phyloP scores from a whole-genome alignment of 2,113 vertebrate species.

The Mormyrus lacerda region DNA sequence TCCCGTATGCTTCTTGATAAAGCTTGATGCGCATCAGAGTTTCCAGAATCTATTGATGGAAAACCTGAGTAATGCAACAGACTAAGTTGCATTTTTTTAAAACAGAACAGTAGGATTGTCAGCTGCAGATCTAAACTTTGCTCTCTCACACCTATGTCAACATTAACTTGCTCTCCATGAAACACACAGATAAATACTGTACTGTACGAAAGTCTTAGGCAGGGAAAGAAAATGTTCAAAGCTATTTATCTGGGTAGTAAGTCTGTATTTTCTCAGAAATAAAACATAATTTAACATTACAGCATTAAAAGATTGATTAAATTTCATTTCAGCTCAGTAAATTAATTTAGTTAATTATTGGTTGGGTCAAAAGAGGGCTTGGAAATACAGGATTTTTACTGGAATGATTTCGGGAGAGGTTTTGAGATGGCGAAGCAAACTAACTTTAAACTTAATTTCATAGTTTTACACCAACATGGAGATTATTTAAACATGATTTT shows the following conservation, averaged over 20 bases:
- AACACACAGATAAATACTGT: not conserved
- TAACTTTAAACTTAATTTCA: not conserved
- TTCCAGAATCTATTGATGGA: not conserved
- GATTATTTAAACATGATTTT: not conserved
- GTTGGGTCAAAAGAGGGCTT: not conserved
- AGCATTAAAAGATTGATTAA: not conserved
- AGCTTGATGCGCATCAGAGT: not conserved
- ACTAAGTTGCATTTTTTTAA: not conserved
- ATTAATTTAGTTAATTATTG: not conserved
- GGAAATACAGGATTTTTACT: not conserved
- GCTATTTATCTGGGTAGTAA: not conserved
- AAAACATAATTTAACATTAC: not conserved
- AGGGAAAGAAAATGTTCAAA: not conserved
- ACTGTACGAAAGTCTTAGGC: not conserved
- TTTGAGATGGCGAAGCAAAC: not conserved
- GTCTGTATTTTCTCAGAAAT: not conserved
- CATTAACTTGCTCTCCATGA: not conserved
- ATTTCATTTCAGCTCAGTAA: not conserved
- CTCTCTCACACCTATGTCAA: not conserved
- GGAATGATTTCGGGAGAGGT: not conserved
- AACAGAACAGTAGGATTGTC: not conserved
- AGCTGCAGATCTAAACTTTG: not conserved
- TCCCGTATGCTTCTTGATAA: not conserved
- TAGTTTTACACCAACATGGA: not conserved
- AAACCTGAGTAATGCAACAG: not conserved